phyloP scores from a whole-genome alignment of 2,797 vertebrate species.

The Chelon auratus region DNA sequence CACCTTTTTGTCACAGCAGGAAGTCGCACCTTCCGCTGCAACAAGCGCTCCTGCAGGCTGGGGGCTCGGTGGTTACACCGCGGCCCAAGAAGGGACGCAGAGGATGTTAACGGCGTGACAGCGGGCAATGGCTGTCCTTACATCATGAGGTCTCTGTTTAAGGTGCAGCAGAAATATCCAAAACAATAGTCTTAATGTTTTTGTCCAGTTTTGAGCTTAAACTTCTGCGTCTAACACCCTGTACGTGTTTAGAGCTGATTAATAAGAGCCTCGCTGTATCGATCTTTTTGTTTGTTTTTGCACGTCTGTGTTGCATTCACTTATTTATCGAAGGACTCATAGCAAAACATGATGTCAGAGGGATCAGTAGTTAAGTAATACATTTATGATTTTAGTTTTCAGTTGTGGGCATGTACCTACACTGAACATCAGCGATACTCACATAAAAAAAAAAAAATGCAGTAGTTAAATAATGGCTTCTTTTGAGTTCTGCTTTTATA shows the following conservation, averaged over 20 bases:
- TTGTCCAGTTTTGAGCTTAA: neutral
- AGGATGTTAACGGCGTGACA: constrained; percentile 19
- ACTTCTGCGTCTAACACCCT: neutral
- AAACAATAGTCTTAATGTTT: neutral
- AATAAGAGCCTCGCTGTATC: too few species aligned
- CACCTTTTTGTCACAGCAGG: constrained; percentile 50
- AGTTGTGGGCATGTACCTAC: neutral
- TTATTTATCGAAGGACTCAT: too few species aligned
- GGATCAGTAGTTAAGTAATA: neutral
- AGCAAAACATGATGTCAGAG: neutral
- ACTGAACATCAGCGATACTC: neutral
- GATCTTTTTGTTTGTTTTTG: neutral
- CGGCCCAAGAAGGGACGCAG: neutral
- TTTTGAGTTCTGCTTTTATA: constrained; percentile 2
- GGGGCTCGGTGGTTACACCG: constrained; percentile 4
- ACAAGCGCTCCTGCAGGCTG: constrained; percentile 19
- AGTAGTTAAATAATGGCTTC: neutral
- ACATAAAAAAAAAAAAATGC: neutral
- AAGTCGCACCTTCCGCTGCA: constrained; percentile 22
- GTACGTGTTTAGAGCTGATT: constrained; percentile 13
- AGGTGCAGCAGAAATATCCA: neutral
- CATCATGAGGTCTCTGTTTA: constrained; percentile 1
- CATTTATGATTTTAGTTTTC: neutral
- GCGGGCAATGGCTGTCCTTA: constrained; percentile 15
- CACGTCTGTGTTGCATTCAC: neutral